Evolutionary conservation across 2,888 invertebrate species (phyloP), one percentile per base, ranked within the genome.

Genomic region (Melinaea menophilus): DNA sequence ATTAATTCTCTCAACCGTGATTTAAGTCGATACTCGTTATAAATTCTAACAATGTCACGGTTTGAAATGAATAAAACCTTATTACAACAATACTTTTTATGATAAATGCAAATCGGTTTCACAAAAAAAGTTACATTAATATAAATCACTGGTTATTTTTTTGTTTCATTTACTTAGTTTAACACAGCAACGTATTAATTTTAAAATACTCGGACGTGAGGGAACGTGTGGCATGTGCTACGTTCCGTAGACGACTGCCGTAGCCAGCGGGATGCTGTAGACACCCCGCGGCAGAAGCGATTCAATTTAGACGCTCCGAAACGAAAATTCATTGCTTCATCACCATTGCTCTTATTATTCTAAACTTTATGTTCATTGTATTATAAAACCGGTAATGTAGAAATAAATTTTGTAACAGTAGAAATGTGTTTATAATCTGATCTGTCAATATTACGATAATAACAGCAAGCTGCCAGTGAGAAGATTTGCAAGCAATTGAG

Each of bases 221-320:
- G 66, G 70, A 70, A 69, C 71, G 71, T 84, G 86, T 85, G 83
- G 86, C 84, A 72, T 72, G 73, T 77, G 76, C 87, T 84, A 85
- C 86, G 85, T 69, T 75, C 73, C 84, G 86, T 86, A 86, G 85
- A 79, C 72, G 77, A 90, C 88, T 90, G 88, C 83, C 78, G 77
- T 72, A 84, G 78, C 80, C 72, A 75, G 75, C 70, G 76, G 78
- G 77, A 80, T 79, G 77, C 81, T 85, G 82, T 80, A 79, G 79
- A 41, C 76, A 69, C 79, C 79, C 70, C 75, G 73, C 77, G 72
- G 69, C 73, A 78, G 77, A 78, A 80, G 75, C 74, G 73, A 69
- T 72, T 73, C 73, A 72, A 73, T 72, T 71, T 73, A 72, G 77
- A 77, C 76, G 57, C 69, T 77, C 74, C 75, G 68, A 69, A 71